Base-by-base conservation (phyloP, 1,140 invertebrate species). In the Lordiphosa stackelbergi region DNA sequence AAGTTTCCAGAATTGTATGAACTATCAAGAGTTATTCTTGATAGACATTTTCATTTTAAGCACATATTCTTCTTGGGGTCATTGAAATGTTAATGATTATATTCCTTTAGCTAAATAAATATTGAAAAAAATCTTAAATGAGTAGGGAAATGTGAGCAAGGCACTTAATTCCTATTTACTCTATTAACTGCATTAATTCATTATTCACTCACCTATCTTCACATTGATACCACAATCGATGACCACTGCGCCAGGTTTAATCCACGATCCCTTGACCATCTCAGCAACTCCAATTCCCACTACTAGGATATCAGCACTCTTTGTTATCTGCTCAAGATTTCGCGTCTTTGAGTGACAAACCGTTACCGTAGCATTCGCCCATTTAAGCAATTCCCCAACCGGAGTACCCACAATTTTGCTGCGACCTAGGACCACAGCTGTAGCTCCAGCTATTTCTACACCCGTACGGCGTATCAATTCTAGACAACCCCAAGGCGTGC, bases 201-300 rank as follows among this genome's bases (percentile, higher is more conserved):
- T 12, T 5, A 6, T 10, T 4, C 31, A 75, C 77, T 87, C 90
- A 97, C 96, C 96, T 89, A 95, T 91, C 69, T 98, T 94, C 4
- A 94, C 91, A 89, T 98, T 99, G 52, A 99, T 99, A 37, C 98
- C 98, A 90, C 98, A 99, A 88, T 99, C 98, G 70, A 99, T 99
- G n/a, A 99, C 98, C 24, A 99, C 93, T 42, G 98, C 97, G 12
- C 98, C 97, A 0, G 96, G 96, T 89, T 99, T 99, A 40, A 99
- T 94, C 98, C 98, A 99, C 46, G 94, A 94, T 0, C 94, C 96
- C 88, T 96, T 96, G 0, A 99, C 97, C 89, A 99, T 91, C 88
- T 97, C 92, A 5, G 97, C 90, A 78, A 93, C 91, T 0, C 98
- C 98, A 72, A 99, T 97, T 2, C 92, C 98, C 4, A 98, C 98